Evolutionary conservation across 1,140 invertebrate species (phyloP), one percentile per base, ranked within the genome.

Genomic region (Cryptotermes secundus): DNA sequence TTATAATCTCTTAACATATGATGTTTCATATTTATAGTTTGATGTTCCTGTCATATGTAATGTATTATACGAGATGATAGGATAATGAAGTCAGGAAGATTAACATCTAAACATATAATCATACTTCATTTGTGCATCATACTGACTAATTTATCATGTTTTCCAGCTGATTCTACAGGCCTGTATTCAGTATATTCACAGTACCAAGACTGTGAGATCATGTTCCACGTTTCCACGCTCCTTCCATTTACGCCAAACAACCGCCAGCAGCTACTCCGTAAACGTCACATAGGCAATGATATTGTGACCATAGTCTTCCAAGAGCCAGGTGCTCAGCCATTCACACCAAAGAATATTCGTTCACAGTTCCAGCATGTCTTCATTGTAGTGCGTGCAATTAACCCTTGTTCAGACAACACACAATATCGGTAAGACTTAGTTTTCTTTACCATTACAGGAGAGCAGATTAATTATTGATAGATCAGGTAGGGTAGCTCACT

Each of bases 341-440:
- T 98, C 89, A 98, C 96, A 85, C 97, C 97, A 45, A 95, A 96
- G 86, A 95, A 96, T 87, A 98, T 99, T 87, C 93, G 97, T 83
- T 98, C 97, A 34, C 97, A 99, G 89, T 99, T 99, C 90, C 97
- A 99, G 89, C 98, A 99, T 89, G 98, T 99, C n/a, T 99, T 99
- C 89, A 96, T 99, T 86, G 93, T 99, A 80, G 96, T 99, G 2
- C 92, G 94, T 87, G 97, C 94, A 10, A 93, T 96, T 80, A 97
- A 98, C 91, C 97, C 97, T 22, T 98, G 97, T 89, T 94, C 97
- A 14, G 97, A 98, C 83, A 95, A 96, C 88, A 96, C 96, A 2
- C 94, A 95, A 87, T 98, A 98, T 90, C 92, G 91, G 93, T 94
- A 89, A 88, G 87, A 83, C 36, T 53, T 83, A 34, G 22, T 35